Evolutionary conservation across 2,888 invertebrate genomes (phyloP).

Genomic region (Pristionchus arcanus): DNA sequence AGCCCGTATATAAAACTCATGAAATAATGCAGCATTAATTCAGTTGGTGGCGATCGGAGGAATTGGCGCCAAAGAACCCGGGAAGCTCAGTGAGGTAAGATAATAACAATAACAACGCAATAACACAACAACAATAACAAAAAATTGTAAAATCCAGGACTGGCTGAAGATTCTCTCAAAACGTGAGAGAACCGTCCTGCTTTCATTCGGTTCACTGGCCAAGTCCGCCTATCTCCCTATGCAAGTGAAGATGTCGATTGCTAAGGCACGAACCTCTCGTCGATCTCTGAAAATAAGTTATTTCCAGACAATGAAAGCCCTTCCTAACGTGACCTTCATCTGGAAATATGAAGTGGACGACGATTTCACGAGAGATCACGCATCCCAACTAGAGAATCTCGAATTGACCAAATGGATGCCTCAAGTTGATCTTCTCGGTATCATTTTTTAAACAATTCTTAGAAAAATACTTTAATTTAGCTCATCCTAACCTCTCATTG

Average conservation of each 20-base stretch:
- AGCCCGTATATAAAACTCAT: no score
- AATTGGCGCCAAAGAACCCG: constrained; percentile 28
- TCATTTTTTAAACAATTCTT: no score
- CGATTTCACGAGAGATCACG: constrained; percentile 42
- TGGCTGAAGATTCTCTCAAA: constrained; percentile 24
- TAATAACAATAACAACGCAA: no score
- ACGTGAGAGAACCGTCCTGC: constrained; percentile 2
- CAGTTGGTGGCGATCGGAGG: constrained; percentile 42
- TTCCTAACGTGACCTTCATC: constrained; percentile 41
- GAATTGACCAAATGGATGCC: constrained; percentile 44
- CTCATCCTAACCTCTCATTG: background rate
- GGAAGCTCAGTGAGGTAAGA: background rate
- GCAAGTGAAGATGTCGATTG: background rate
- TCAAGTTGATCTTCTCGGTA: constrained; percentile 44
- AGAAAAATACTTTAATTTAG: background rate
- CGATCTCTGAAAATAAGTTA: background rate
- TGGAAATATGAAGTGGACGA: constrained; percentile 49
- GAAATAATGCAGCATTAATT: no score
- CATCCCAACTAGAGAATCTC: constrained; percentile 30
- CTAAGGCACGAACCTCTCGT: no score
- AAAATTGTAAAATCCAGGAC: background rate
- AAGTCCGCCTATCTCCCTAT: constrained; percentile 10
- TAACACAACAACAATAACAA: no score
- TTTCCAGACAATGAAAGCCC: background rate
- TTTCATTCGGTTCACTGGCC: constrained; percentile 27